These are phyloP conservation scores for Siphlonurus alternatus DNA, from an alignment of 2,888 invertebrate species.

Conservation along the genomic window DNA sequence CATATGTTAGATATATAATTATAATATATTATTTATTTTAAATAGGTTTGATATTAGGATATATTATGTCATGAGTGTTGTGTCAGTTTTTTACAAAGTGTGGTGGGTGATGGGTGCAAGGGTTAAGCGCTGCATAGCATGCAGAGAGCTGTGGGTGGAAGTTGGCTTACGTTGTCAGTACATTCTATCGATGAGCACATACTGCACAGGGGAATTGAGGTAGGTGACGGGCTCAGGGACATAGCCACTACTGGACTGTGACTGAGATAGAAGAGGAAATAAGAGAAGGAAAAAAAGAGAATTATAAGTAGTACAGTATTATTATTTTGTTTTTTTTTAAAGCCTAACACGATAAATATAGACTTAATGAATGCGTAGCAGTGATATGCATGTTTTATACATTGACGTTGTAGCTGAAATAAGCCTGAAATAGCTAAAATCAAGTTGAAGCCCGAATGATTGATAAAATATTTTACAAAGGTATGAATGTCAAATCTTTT, in stretches of 20 bases:
- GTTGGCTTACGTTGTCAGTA: slow-evolving; percentile 4
- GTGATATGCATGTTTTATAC: too few species aligned
- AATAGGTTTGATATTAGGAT: neutral
- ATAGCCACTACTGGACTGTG: neutral
- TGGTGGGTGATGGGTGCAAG: neutral
- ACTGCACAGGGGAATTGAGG: slow-evolving; percentile 9
- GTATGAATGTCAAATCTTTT: too few species aligned
- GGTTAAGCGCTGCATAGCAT: neutral
- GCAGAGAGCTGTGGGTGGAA: neutral
- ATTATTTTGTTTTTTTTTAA: too few species aligned
- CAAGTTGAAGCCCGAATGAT: too few species aligned
- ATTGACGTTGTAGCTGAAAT: too few species aligned
- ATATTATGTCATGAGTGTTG: neutral
- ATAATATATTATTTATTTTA: too few species aligned
- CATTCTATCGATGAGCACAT: slow-evolving; percentile 10
- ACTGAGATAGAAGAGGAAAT: neutral
- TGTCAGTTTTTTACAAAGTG: neutral
- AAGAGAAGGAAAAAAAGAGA: neutral
- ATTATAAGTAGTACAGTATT: neutral
- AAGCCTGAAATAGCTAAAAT: too few species aligned
- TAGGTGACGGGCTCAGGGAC: slow-evolving; percentile 8
- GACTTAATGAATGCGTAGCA: too few species aligned
- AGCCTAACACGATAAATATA: too few species aligned
- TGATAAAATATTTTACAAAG: too few species aligned
- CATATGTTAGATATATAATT: too few species aligned